Evolutionary conservation across 2,888 invertebrate species (phyloP).

Genomic region (Troglohyphantes excavatus): DNA sequence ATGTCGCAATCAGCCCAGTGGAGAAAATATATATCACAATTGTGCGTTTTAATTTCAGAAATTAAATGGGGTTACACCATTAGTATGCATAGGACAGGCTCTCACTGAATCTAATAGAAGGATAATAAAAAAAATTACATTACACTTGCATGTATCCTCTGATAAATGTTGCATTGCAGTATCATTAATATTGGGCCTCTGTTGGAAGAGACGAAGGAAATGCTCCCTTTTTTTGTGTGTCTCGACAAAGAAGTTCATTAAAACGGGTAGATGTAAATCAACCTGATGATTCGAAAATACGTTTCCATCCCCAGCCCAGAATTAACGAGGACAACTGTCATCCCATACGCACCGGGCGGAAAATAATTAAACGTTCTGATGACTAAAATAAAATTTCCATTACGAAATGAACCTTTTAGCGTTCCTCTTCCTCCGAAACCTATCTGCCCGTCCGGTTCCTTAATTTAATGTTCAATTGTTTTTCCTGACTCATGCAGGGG

Average conservation of each 20-base stretch:
- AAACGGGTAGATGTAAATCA: not conserved
- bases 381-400: constrained; percentile 1
- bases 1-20: too few relatives aligned
- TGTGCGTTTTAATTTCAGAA: too few relatives aligned
- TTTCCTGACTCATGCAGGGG: constrained; percentile 39
- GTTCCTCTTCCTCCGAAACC: not conserved
- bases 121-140: too few relatives aligned
- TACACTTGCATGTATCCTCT: too few relatives aligned
- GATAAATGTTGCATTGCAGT: too few relatives aligned
- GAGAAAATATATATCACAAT: too few relatives aligned
- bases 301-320: not conserved
- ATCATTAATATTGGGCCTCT: too few relatives aligned
- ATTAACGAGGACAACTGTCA: not conserved
- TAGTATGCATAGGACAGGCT: too few relatives aligned
- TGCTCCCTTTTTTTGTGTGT: not conserved
- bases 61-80: too few relatives aligned
- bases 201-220: too few relatives aligned
- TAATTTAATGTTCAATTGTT: constrained; percentile 42
- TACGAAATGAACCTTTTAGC: not conserved
- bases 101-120: too few relatives aligned
- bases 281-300: not conserved
- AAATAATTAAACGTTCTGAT: not conserved
- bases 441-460: not conserved
- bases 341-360: not conserved
- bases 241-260: not conserved